Percentiles rank a stretch among this genome's conserved stretches.
phyloP scores from a whole-genome alignment of 2,113 vertebrate species.

The Platysteira castanea region DNA sequence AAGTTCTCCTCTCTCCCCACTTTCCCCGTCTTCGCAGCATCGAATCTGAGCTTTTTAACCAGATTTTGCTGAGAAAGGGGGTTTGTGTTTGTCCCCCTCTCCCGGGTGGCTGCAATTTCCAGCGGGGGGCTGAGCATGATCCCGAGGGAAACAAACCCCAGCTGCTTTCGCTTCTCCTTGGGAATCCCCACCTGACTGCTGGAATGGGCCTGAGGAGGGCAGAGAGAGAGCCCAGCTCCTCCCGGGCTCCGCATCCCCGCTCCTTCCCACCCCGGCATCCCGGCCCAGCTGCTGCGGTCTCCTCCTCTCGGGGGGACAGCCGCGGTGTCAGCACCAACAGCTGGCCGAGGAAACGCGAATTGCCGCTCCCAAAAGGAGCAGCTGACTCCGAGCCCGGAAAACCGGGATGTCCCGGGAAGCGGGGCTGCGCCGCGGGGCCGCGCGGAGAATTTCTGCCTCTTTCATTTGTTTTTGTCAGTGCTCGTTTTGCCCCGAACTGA shows the following conservation, averaged over 20 bases:
- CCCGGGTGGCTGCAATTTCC: not conserved
- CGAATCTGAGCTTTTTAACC: fast-evolving
- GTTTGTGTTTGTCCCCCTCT: not conserved
- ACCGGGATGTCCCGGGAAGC: fast-evolving
- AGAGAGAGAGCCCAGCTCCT: not conserved
- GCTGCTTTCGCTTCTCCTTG: not conserved
- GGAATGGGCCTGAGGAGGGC: not conserved
- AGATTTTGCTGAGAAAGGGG: not conserved
- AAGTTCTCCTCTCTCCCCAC: not conserved
- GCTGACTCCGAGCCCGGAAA: not conserved
- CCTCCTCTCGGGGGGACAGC: not conserved
- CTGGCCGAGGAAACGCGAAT: not conserved
- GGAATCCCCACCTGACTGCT: not conserved
- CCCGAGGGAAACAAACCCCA: not conserved
- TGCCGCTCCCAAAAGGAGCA: not conserved
- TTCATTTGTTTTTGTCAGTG: not conserved
- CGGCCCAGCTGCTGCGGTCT: not conserved
- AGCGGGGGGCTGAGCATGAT: fast-evolving
- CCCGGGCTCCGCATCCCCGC: not conserved
- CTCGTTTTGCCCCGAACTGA: not conserved
- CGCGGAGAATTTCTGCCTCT: not conserved
- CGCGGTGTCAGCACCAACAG: not conserved
- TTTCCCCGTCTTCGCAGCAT: not conserved
- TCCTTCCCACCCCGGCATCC: not conserved
- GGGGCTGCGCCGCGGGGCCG: not conserved